A percentile compares a stretch with the other conserved stretches of the same genome.
Conservation (phyloP, 2,888 invertebrate species). For the Tiliacea citrago region DNA sequence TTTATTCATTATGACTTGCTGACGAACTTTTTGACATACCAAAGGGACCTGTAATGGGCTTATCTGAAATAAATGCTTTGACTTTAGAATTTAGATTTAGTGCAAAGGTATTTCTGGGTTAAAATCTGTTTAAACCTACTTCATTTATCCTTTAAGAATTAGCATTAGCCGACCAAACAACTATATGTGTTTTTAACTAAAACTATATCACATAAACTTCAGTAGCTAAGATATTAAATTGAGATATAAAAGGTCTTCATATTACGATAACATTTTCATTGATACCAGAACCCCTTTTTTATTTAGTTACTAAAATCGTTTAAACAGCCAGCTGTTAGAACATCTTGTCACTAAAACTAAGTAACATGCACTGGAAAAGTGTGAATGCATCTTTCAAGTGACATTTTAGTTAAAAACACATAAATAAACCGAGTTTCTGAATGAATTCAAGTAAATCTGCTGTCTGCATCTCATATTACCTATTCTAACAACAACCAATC, state of each 20-base stretch:
- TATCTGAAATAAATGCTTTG: neutral
- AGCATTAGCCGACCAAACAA: constrained; percentile 6
- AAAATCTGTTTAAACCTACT: neutral
- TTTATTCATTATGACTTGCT: neutral
- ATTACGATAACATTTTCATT: neutral
- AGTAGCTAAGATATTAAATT: too few species aligned
- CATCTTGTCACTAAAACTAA: neutral
- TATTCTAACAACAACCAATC: neutral
- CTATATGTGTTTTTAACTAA: constrained; percentile 23
- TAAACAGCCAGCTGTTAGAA: constrained; percentile 1
- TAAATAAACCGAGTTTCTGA: neutral
- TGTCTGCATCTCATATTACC: neutral
- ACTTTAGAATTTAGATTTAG: neutral
- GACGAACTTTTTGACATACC: neutral
- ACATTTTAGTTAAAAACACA: constrained; percentile 29
- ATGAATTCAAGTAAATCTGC: constrained; percentile 6
- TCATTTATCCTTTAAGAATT: constrained; percentile 4
- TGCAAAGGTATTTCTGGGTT: neutral
- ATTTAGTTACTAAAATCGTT: neutral
- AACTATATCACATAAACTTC: neutral
- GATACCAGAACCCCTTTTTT: neutral
- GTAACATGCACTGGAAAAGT: neutral
- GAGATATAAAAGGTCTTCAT: neutral
- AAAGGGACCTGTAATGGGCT: neutral
- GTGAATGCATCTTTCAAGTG: neutral